These are phyloP conservation scores for Okamejei kenojei DNA, from an alignment of 2,797 vertebrate genomes.

Conservation along the genomic window DNA sequence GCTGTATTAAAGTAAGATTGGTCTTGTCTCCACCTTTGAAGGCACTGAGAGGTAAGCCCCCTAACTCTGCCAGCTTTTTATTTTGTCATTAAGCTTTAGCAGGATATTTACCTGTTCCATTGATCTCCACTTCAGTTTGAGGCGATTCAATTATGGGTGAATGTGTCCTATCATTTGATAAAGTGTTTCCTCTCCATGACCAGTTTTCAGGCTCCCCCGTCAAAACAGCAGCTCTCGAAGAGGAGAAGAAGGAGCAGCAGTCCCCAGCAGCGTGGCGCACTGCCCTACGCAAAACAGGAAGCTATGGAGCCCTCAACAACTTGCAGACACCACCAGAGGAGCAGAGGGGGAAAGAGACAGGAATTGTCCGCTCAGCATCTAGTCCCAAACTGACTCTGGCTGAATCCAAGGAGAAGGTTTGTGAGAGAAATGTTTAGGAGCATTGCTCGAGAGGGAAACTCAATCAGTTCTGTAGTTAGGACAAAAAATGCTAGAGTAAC, in stretches of 20 bases:
- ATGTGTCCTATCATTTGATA: neutral
- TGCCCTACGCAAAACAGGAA: slow-evolving; percentile 67
- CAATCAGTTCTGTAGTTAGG: neutral
- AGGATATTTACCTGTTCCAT: neutral
- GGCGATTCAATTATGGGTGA: neutral
- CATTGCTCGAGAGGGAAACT: neutral
- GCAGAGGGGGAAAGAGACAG: slow-evolving; percentile 53
- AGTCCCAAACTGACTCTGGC: slow-evolving; percentile 63
- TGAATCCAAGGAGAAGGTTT: slow-evolving; percentile 19
- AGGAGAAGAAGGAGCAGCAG: slow-evolving; percentile 41
- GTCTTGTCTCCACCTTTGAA: neutral
- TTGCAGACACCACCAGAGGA: slow-evolving; percentile 54
- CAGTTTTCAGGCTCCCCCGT: neutral
- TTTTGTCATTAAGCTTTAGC: neutral
- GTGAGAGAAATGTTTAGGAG: neutral
- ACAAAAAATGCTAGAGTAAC: too few relatives aligned
- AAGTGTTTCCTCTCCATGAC: neutral
- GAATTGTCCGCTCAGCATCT: slow-evolving; percentile 70
- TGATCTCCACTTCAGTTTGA: neutral
- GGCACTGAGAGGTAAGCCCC: neutral
- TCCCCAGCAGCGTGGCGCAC: slow-evolving; percentile 63
- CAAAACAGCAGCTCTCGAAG: slow-evolving; percentile 34
- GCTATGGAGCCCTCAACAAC: slow-evolving; percentile 65
- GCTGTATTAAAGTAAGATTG: neutral
- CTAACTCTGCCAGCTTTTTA: neutral